Evolutionary conservation across 2,113 vertebrate species (phyloP), one percentile per base, ranked within the genome.

Genomic region (Ginglymostoma cirratum): DNA sequence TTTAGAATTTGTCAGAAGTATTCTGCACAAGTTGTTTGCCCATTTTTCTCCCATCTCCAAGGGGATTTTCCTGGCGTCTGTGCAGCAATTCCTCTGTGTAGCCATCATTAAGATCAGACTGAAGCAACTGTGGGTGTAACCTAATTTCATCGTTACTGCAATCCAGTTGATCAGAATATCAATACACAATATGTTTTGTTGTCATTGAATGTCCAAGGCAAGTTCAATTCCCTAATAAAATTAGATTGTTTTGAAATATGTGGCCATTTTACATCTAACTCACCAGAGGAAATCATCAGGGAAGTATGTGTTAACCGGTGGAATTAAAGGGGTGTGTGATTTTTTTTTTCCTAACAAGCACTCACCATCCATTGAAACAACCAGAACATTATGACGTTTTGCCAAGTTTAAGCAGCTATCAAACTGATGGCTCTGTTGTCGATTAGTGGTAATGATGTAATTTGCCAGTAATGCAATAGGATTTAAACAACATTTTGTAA

Each of bases 371-470:
- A 45, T 23, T 5, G 24, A 5, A 67, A 23, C 66, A 94, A 94
- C n/a, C 12, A 95, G 94, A 76, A 76, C 10, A 52, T 52, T 76
- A 70, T 45, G 67, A 76, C 42, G 23, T 48, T 45, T 72, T 95
- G 94, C 94, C 67, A 95, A 95, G 42, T 52, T 72, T 95, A 45
- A 95, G 70, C 67, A 95, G 72, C 42, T 72, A 95, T 30, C 67
- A 70, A 70, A 95, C 42, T 76, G 67, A 94, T 2, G 67, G 21
- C 69, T 72, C 94, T 95, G 66, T 95, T 72, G 15, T 95, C 72
- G 42, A 72, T 95, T 95, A 95, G 69, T 69, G 48, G 69, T 72
- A 72, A 76, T 95, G 94, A 95, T 95, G 94, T 52, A 76, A 95
- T 95, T 95, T 95, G 94, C 45, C 69, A 95, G 94, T 95, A 72